A percentile compares a stretch with the other conserved stretches of the same genome.
These are phyloP conservation scores for Macaca mulatta DNA, from an alignment of 2,113 vertebrate genomes.

Conservation along the genomic window DNA sequence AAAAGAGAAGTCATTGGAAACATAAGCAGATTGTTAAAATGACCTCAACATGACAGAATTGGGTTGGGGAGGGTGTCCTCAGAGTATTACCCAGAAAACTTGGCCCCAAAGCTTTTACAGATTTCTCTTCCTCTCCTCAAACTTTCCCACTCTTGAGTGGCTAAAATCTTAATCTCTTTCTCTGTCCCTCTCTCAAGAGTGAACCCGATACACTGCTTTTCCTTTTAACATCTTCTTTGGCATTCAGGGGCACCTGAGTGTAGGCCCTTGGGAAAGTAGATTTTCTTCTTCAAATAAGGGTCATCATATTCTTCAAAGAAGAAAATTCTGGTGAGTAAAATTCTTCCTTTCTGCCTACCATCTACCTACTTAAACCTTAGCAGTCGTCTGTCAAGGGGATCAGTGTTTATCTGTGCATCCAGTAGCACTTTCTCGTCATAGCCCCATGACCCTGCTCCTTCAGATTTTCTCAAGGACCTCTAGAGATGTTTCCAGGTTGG, in stretches of 20 bases:
- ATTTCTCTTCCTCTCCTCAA: neutral
- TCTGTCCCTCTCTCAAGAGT: neutral
- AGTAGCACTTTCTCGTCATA: neutral
- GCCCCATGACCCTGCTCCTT: neutral
- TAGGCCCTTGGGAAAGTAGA: neutral
- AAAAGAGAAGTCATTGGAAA: neutral
- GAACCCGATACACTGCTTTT: neutral
- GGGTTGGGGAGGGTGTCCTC: neutral
- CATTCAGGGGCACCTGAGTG: neutral
- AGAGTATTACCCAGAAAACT: neutral
- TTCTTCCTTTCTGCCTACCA: neutral
- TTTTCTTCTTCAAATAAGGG: neutral
- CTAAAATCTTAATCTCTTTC: neutral
- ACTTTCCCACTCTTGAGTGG: neutral
- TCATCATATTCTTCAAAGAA: neutral
- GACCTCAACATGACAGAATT: slow-evolving; percentile 36
- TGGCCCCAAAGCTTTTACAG: neutral
- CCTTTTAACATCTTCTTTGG: neutral
- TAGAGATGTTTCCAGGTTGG: neutral
- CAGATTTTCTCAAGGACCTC: neutral
- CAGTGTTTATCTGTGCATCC: neutral
- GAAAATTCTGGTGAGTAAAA: neutral
- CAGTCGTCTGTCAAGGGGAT: neutral
- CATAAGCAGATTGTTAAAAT: neutral
- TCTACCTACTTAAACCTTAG: neutral